Evolutionary conservation across 2,888 invertebrate genomes (phyloP), one percentile per base, ranked within the genome.

Genomic region (Polydrusus tereticollis): DNA sequence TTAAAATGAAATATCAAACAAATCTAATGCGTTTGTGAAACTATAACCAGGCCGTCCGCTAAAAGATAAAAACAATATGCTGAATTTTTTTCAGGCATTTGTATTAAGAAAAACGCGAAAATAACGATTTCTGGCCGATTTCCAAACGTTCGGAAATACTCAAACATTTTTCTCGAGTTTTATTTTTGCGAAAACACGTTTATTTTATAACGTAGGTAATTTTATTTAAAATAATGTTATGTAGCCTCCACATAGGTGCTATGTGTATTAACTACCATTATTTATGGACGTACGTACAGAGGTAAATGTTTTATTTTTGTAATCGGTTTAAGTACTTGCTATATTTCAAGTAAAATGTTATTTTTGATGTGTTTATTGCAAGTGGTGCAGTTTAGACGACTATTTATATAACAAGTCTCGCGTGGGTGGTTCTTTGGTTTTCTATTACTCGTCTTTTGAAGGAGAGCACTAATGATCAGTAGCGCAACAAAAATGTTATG

Each of bases 151-250:
- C 57, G 6, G 33, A 66, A 43, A 66, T 66, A 57, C 18, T 43
- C 43, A 20, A n/a, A 29, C 26, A 36, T 57, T 66, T 57, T 36
- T 43, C n/a, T 43, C 18, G 21, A 33, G 59, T 55, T 29, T 16
- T 14, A 50, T 47, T 59, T 67, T 68, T 50, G 16, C 50, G 66
- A 68, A 67, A 68, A 60, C 45, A 68, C 47, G 67, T 68, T 66
- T 68, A 68, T 68, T 68, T 68, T 68, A 59, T 52, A 68, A 38
- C 29, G 16, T 58, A 60, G 47, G 52, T 68, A 47, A 45, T 66
- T 12, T 14, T 50, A 50, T 67, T 45, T 66, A 47, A 55, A 65
- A 20, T 47, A 50, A 7, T 26, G n/a, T 50, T 26, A 26, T n/a
- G 26, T 29, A 26, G n/a, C 26, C 26, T 26, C 6, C 2, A 23